These are phyloP conservation scores for Harpalus rubripes DNA, from an alignment of 2,888 invertebrate species.

Conservation along the genomic window DNA sequence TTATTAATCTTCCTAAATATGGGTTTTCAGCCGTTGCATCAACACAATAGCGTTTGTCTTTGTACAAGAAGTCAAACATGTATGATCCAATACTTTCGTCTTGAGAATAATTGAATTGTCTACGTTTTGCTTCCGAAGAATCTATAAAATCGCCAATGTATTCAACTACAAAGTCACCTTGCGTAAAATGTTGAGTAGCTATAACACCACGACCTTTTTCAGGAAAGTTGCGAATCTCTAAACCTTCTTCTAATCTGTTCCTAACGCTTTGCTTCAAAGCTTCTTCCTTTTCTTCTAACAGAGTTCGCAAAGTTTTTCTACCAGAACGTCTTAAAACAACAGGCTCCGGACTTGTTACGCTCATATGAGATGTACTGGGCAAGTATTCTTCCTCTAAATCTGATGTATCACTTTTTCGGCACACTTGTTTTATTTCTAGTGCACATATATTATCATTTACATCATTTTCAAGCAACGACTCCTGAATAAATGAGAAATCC, in stretches of 20 bases:
- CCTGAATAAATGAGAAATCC: slow-evolving; percentile 71
- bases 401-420: slow-evolving; percentile 4
- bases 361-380: slow-evolving; percentile 16
- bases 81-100: slow-evolving; percentile 96
- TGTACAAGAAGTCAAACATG: slow-evolving; percentile 98
- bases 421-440: neutral
- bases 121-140: slow-evolving; percentile 87
- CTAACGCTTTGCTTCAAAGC: slow-evolving; percentile 88
- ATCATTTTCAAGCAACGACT: neutral
- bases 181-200: slow-evolving; percentile 87
- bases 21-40: slow-evolving; percentile 97
- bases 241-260: slow-evolving; percentile 88
- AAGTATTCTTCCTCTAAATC: neutral
- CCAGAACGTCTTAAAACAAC: slow-evolving; percentile 93
- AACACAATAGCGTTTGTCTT: slow-evolving; percentile 95
- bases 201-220: slow-evolving; percentile 96
- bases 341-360: slow-evolving; percentile 83
- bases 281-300: slow-evolving; percentile 90
- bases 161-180: slow-evolving; percentile 97
- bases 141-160: slow-evolving; percentile 96
- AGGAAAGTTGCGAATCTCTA: slow-evolving; percentile 88
- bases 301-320: slow-evolving; percentile 90
- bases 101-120: slow-evolving; percentile 90
- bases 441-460: slow-evolving; percentile 30
- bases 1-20: slow-evolving; percentile 94